Evolutionary conservation across 2,888 invertebrate species (phyloP), one percentile per base, ranked within the genome.

Genomic region (Parelbella ahira): DNA sequence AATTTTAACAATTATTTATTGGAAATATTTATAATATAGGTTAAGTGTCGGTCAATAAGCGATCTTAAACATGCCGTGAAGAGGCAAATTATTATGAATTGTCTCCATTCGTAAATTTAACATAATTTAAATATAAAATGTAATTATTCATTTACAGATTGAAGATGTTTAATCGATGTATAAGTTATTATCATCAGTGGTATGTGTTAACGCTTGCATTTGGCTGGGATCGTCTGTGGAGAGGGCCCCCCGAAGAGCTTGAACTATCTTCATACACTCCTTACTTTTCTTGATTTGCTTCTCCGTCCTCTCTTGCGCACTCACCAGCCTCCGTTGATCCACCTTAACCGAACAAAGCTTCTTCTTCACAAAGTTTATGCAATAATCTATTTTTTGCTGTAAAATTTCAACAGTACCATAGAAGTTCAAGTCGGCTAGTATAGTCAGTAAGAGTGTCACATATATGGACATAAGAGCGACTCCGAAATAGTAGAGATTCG

Each of bases 361-460:
- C 13, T 63, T 67, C 45, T 57, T 68, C 1, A 82, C 60, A 11
- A 67, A 46, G 42, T 69, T 68, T 19, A 80, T 60, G 33, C 68
- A 75, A 43, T 67, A 60, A 33, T 76, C 67, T 2, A 81, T 63
- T 33, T 76, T 68, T 4, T 54, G 51, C 25, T 77, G 73, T 7
- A 78, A 63, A 7, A 51, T 56, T 33, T 81, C 78, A 12, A 79
- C 18, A 1, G 74, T 60, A 75, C 78, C 80, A 50, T 66, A 78
- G 51, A 83, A 81, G 18, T 60, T 68, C 8, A 81, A 47, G 46
- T 87, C 84, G 11, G 56, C 53, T 8, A 81, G 42, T 10, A 81
- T 46, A 34, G 70, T 58, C 1, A 82, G 10, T 3, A 81, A 5
- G 23, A 82, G 68, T 7, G 62, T 56, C 0, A 46, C 45, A 45